phyloP scores from a whole-genome alignment of 2,113 vertebrate species.

The Aplodontia rufa region DNA sequence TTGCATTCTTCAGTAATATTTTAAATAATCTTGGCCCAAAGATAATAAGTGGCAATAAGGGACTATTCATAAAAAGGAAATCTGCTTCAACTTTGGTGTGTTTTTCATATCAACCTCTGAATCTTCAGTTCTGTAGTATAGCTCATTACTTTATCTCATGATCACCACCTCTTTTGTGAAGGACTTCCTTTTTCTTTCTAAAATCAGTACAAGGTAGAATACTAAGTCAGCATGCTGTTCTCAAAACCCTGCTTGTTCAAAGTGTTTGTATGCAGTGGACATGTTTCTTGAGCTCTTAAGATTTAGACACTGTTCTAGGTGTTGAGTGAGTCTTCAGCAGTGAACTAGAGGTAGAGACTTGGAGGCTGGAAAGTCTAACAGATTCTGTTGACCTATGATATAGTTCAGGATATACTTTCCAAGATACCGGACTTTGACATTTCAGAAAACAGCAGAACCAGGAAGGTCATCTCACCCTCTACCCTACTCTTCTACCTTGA shows the following conservation, averaged over 20 bases:
- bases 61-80: slow-evolving; percentile 28
- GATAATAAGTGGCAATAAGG: background rate
- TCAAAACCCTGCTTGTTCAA: background rate
- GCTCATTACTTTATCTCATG: background rate
- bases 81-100: background rate
- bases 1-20: slow-evolving; percentile 65
- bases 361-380: background rate
- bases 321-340: background rate
- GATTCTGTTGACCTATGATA: background rate
- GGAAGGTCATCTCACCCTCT: background rate
- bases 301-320: background rate
- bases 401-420: background rate
- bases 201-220: background rate
- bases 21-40: slow-evolving; percentile 60
- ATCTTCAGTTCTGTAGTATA: background rate
- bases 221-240: background rate
- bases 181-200: background rate
- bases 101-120: slow-evolving; percentile 32
- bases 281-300: slow-evolving; percentile 11
- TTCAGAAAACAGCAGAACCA: background rate
- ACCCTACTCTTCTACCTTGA: background rate
- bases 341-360: background rate
- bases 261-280: background rate
- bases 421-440: background rate
- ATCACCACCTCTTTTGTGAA: background rate